A percentile compares a stretch with the other conserved stretches of the same genome.
Conservation (phyloP, 92 coral and sea anemone species). For the Montipora capitata region DNA sequence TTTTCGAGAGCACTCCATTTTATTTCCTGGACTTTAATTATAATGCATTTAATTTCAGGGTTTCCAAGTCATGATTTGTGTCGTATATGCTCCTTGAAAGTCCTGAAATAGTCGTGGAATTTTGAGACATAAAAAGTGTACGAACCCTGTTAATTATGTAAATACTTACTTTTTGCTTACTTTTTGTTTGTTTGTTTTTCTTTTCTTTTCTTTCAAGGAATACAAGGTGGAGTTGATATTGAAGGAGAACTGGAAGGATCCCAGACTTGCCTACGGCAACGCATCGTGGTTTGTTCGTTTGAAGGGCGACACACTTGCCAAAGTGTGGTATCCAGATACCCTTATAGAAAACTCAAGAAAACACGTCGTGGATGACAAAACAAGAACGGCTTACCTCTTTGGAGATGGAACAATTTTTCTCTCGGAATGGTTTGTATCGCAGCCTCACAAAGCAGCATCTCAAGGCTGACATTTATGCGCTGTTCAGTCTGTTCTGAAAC, state of each 20-base stretch:
- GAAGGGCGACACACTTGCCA: slow-evolving; percentile 22
- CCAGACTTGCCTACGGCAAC: slow-evolving; percentile 49
- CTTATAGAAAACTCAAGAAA: slow-evolving; percentile 62
- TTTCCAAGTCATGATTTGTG: too few relatives aligned
- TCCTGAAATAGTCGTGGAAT: too few relatives aligned
- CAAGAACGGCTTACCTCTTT: slow-evolving; percentile 47
- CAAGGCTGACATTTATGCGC: too few relatives aligned
- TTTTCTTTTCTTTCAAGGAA: slow-evolving; percentile 9
- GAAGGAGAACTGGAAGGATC: slow-evolving; percentile 57
- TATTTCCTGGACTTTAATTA: too few relatives aligned
- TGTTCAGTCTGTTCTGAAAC: too few relatives aligned
- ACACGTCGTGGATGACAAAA: slow-evolving; percentile 35
- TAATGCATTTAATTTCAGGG: too few relatives aligned
- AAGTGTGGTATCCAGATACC: slow-evolving; percentile 76
- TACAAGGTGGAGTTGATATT: slow-evolving; percentile 34
- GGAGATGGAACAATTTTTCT: slow-evolving; percentile 64
- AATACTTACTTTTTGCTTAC: not conserved
- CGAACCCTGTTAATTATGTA: too few relatives aligned
- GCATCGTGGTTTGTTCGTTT: slow-evolving; percentile 28
- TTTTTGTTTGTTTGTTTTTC: too few relatives aligned
- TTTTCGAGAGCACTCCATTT: too few relatives aligned
- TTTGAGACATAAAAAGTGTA: too few relatives aligned
- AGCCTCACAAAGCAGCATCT: too few relatives aligned
- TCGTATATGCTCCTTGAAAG: too few relatives aligned
- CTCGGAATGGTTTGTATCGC: slow-evolving; percentile 56